These are phyloP conservation scores for Willisornis vidua DNA, from an alignment of 2,113 vertebrate species.

Conservation along the genomic window DNA sequence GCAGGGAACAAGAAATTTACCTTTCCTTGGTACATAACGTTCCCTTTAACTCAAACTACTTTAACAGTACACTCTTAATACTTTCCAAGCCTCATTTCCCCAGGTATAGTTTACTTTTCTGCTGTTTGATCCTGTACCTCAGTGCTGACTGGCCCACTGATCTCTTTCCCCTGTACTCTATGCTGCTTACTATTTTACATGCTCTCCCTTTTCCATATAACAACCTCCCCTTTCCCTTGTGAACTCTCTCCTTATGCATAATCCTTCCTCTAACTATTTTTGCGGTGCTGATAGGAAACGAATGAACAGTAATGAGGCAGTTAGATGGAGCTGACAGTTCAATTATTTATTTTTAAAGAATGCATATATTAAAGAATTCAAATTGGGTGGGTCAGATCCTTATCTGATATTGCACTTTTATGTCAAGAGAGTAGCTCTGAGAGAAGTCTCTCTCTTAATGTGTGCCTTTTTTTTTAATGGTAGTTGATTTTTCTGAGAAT, in stretches of 20 bases:
- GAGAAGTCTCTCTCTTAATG: not conserved
- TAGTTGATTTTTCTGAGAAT: not conserved
- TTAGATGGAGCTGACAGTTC: not conserved
- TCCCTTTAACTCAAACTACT: not conserved
- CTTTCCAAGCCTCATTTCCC: not conserved
- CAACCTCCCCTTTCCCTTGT: not conserved
- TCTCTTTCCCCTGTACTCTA: not conserved
- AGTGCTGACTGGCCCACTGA: not conserved
- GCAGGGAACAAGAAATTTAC: not conserved
- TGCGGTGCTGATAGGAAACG: not conserved
- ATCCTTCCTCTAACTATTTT: not conserved
- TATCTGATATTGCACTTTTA: not conserved
- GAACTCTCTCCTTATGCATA: not conserved
- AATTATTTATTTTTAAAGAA: conserved; percentile 19
- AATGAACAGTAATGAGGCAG: not conserved
- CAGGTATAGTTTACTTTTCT: not conserved
- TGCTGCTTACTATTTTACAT: not conserved
- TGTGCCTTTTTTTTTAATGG: not conserved
- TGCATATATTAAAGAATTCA: not conserved
- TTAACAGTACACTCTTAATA: not conserved
- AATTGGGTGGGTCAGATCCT: not conserved
- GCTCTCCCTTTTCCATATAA: not conserved
- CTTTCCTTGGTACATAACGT: not conserved
- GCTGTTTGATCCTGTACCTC: not conserved
- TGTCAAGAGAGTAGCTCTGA: not conserved